A percentile compares a stretch with the other conserved stretches of the same genome.
These are phyloP conservation scores for Amphimallon solstitiale DNA, from an alignment of 2,888 invertebrate species.

Conservation along the genomic window DNA sequence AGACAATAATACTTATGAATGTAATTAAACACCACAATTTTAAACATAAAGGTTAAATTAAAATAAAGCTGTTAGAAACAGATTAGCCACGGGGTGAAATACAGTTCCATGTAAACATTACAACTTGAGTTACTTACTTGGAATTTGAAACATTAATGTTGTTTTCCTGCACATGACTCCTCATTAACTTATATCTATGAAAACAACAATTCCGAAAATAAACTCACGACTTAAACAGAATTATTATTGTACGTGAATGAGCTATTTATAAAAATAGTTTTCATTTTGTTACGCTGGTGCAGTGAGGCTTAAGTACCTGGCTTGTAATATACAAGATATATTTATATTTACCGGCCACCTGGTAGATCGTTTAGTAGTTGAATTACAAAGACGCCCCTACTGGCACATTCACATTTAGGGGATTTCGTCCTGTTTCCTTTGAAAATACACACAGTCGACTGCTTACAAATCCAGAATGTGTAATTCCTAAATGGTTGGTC, in stretches of 20 bases:
- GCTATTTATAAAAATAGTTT: conserved; percentile 34
- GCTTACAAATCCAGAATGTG: conserved; percentile 48
- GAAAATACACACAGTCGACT: conserved; percentile 46
- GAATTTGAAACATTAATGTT: conserved; percentile 25
- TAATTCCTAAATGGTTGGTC: conserved; percentile 50
- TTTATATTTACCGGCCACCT: conserved; percentile 46
- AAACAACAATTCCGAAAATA: conserved; percentile 35
- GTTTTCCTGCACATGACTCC: conserved; percentile 16
- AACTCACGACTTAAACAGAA: conserved; percentile 21
- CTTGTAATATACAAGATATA: conserved; percentile 3
- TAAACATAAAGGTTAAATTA: too few relatives aligned
- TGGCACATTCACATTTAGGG: conserved; percentile 48
- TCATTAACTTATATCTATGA: conserved; percentile 31
- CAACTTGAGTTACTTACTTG: conserved; percentile 17
- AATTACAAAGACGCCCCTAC: conserved; percentile 50
- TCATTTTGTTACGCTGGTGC: conserved; percentile 2
- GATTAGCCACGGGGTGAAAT: conserved; percentile 1
- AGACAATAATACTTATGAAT: too few relatives aligned
- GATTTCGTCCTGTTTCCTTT: conserved; percentile 48
- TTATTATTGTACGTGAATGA: conserved; percentile 34
- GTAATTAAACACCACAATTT: too few relatives aligned
- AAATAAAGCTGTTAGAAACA: conserved; percentile 6
- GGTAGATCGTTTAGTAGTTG: conserved; percentile 49
- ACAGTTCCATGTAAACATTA: not conserved
- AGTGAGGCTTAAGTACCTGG: conserved; percentile 10